A percentile compares a stretch with the other conserved stretches of the same genome.
These are phyloP conservation scores for Hoplodrina ambigua DNA, from an alignment of 2,888 invertebrate genomes.

Conservation along the genomic window DNA sequence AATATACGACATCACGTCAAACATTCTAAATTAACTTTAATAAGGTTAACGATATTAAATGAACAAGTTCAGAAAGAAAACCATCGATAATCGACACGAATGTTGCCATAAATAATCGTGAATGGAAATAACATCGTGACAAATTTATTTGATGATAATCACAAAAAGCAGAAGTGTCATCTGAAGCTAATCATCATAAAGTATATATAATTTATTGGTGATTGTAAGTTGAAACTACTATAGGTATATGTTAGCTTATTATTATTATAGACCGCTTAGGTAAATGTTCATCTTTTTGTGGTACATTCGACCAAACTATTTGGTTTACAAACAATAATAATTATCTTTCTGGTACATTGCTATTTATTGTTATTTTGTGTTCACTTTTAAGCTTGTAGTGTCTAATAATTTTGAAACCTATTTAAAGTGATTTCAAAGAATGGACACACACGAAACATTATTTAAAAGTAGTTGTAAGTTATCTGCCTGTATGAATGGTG, in stretches of 20 bases:
- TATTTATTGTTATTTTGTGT: too few relatives aligned
- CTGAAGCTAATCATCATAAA: conserved; percentile 58
- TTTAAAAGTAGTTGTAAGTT: too few relatives aligned
- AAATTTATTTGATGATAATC: conserved; percentile 50
- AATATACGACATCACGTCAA: conserved; percentile 9
- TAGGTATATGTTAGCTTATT: conserved; percentile 35
- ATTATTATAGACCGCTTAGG: conserved; percentile 12
- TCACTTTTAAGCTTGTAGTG: too few relatives aligned
- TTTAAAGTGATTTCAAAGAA: too few relatives aligned
- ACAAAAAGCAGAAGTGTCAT: conserved; percentile 49
- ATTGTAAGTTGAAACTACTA: conserved; percentile 49
- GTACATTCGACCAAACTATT: too few relatives aligned
- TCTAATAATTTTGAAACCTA: too few relatives aligned
- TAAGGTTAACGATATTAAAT: conserved; percentile 23
- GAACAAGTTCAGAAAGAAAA: conserved; percentile 35
- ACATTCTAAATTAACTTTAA: conserved; percentile 26
- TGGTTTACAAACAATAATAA: too few relatives aligned
- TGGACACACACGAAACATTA: too few relatives aligned
- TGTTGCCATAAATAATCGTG: conserved; percentile 47
- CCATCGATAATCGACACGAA: conserved; percentile 26
- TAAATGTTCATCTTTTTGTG: conserved; percentile 32
- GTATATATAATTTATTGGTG: conserved; percentile 56
- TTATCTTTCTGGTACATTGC: too few relatives aligned
- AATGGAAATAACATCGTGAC: conserved; percentile 49
- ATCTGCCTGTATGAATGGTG: too few relatives aligned